Conservation (phyloP, 2,797 vertebrate genomes). For the Austrolebias charrua region DNA sequence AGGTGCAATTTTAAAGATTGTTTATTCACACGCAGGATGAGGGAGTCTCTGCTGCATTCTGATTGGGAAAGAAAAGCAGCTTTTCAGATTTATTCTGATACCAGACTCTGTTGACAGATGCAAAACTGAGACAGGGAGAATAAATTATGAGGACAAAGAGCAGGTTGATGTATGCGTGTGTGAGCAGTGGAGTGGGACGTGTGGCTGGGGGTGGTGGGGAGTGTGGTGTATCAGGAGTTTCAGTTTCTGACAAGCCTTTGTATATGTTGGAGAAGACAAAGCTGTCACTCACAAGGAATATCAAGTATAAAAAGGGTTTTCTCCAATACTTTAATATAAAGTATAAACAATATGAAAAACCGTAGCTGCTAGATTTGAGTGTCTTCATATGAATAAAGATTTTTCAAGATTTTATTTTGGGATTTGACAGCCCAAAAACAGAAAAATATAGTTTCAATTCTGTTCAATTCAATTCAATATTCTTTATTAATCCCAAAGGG, state of each 20-base stretch:
- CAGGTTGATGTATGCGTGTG: conserved; percentile 6
- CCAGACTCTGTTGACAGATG: conserved; percentile 40
- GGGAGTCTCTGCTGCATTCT: conserved; percentile 36
- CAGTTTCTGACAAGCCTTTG: conserved; percentile 29
- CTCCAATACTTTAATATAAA: background rate
- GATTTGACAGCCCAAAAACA: no score
- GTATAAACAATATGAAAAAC: conserved; percentile 29
- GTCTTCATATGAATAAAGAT: background rate
- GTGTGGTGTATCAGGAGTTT: conserved; percentile 11
- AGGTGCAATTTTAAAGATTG: conserved; percentile 49
- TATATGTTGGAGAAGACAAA: conserved; percentile 14
- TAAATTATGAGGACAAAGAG: conserved; percentile 23
- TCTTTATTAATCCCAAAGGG: no score
- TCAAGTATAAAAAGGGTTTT: conserved; percentile 16
- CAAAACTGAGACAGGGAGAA: conserved; percentile 12
- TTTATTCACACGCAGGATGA: conserved; percentile 60
- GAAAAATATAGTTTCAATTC: no score
- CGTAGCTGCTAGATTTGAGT: conserved; percentile 8
- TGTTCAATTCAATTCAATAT: no score
- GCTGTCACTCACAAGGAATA: conserved; percentile 25
- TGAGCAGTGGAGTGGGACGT: background rate
- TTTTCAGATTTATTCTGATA: conserved; percentile 42
- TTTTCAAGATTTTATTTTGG: no score
- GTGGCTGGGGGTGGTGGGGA: conserved; percentile 1
- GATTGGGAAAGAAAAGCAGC: conserved; percentile 39